phyloP scores from a whole-genome alignment of 1,140 invertebrate species.

The Hyles vespertilio region DNA sequence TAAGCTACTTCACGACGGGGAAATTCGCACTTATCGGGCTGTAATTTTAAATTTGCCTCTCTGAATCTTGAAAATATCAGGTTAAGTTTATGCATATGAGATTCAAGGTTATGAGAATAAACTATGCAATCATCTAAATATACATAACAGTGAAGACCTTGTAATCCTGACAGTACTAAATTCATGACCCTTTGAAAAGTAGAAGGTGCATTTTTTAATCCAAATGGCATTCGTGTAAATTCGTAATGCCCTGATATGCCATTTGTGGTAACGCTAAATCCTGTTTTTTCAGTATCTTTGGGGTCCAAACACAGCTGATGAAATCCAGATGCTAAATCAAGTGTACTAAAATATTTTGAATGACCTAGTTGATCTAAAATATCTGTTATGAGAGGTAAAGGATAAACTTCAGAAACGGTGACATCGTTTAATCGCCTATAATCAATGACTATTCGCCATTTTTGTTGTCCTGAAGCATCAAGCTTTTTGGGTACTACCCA shows the following conservation, averaged over 20 bases:
- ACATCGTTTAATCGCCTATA: constrained; percentile 23
- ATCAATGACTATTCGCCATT: constrained; percentile 23
- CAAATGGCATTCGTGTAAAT: constrained; percentile 15
- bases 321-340: no score
- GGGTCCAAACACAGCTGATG: no score
- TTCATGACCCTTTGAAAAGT: constrained; percentile 12
- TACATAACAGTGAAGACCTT: constrained; percentile 7
- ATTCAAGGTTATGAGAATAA: no score
- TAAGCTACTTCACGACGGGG: constrained; percentile 10
- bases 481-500: constrained; percentile 8
- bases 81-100: no score
- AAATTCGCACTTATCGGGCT: constrained; percentile 1
- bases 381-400: constrained; percentile 19
- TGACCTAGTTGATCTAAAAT: constrained; percentile 16
- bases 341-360: constrained; percentile 4
- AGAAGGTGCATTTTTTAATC: constrained; percentile 12
- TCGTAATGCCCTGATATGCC: constrained; percentile 11
- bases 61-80: no score
- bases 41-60: neutral
- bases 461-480: constrained; percentile 13
- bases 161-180: constrained; percentile 6
- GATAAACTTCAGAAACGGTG: constrained; percentile 16
- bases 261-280: constrained; percentile 9
- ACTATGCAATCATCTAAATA: constrained; percentile 6
- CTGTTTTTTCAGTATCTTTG: constrained; percentile 3